Evolutionary conservation across 2,888 invertebrate species (phyloP), one percentile per base, ranked within the genome.

Genomic region (Microdon myrmicae): DNA sequence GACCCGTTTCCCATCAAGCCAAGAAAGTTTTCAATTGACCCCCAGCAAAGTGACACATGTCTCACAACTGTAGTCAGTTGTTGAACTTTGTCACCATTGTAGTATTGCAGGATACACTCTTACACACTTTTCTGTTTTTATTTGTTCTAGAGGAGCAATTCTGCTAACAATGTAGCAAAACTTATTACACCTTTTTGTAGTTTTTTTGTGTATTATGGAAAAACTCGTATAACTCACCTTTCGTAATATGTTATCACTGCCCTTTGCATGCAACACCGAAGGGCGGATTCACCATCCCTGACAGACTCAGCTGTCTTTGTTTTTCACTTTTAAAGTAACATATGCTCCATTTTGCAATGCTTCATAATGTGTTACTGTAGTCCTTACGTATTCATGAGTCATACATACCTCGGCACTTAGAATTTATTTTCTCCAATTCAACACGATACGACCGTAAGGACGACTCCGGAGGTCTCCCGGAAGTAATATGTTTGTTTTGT

Each of bases 181-280:
- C n/a, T n/a, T n/a, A n/a, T n/a, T n/a, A n/a, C n/a, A n/a, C n/a
- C n/a, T n/a, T n/a, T n/a, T n/a, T n/a, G n/a, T n/a, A n/a, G n/a
- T n/a, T n/a, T n/a, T n/a, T n/a, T n/a, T n/a, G n/a, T n/a, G n/a
- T n/a, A n/a, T n/a, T n/a, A n/a, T n/a, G n/a, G n/a, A n/a, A 39
- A 41, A 35, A 41, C 59, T 41, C 53, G 53, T 59, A 59, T 53
- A 59, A 53, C 58, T 39, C 34, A 58, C 51, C 34, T 58, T 35
- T 45, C 53, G 19, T 19, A 41, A 23, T 39, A 45, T 53, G 35
- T 53, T 45, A 45, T 45, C 53, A 35, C 39, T 41, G 29, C 7
- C 8, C 16, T 14, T 17, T 7, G 9, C 14, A 43, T 22, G 31
- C 14, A 9, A 38, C 19, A 19, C 4, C 8, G 26, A 7, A 16